Evolutionary conservation across 2,888 invertebrate genomes (phyloP).

Genomic region (Anthophora plumipes): DNA sequence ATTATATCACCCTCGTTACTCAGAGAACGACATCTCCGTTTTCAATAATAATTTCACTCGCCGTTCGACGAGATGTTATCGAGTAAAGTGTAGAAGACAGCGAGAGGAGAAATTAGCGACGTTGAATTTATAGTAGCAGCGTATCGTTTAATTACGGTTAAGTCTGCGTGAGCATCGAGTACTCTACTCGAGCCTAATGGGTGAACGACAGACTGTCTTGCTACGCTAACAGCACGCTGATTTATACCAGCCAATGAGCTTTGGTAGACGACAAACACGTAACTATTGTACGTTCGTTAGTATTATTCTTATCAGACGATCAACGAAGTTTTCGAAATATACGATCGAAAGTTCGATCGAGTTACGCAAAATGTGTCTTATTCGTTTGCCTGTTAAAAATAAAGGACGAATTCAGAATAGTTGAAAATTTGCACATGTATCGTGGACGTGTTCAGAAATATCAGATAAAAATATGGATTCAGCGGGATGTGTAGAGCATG

Average conservation of each 20-base stretch:
- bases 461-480: too few species aligned
- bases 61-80: neutral
- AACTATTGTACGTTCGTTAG: constrained; percentile 22
- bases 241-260: constrained; percentile 25
- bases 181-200: neutral
- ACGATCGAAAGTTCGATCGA: too few species aligned
- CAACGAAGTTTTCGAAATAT: too few species aligned
- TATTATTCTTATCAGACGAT: neutral
- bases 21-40: neutral
- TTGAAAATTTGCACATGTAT: too few species aligned
- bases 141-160: constrained; percentile 51
- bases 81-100: neutral
- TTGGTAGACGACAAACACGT: constrained; percentile 13
- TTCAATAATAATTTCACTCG: neutral
- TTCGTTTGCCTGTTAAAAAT: too few species aligned
- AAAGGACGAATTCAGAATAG: too few species aligned
- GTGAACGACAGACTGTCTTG: constrained; percentile 30
- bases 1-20: neutral
- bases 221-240: constrained; percentile 36
- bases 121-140: neutral
- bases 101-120: neutral
- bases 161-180: constrained; percentile 41
- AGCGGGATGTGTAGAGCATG: too few species aligned
- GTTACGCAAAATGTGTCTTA: too few species aligned
- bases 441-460: too few species aligned